Evolutionary conservation across 2,113 vertebrate genomes (phyloP).

Genomic region (Xenopus tropicalis): DNA sequence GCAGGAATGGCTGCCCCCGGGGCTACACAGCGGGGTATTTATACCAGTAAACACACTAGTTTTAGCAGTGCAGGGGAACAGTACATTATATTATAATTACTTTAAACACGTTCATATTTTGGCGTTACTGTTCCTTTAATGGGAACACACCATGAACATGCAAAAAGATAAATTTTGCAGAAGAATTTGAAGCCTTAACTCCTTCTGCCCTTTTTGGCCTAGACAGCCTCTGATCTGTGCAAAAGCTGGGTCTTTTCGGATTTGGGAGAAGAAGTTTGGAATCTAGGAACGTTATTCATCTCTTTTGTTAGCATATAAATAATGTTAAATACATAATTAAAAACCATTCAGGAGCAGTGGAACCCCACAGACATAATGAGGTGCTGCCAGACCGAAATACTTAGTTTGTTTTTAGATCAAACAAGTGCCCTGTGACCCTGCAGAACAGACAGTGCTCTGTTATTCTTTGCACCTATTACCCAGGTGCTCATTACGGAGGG

Average conservation of each 20-base stretch:
- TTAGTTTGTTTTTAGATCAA: constrained; percentile 15
- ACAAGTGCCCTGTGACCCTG: constrained; percentile 24
- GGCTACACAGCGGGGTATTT: too few relatives aligned
- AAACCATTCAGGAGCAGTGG: background rate
- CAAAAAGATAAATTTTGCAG: too few relatives aligned
- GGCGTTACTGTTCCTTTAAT: too few relatives aligned
- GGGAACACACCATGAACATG: too few relatives aligned
- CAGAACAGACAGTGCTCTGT: constrained; percentile 19
- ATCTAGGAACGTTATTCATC: background rate
- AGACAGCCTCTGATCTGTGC: too few relatives aligned
- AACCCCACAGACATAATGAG: constrained; percentile 21
- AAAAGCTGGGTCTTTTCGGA: background rate
- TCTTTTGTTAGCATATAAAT: background rate
- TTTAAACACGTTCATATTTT: too few relatives aligned
- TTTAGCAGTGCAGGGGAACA: too few relatives aligned
- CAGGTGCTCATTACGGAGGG: constrained; percentile 29
- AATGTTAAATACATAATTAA: background rate
- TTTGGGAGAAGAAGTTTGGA: background rate
- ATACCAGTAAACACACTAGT: too few relatives aligned
- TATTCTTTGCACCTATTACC: constrained; percentile 36
- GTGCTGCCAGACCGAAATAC: constrained; percentile 23
- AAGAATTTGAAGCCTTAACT: too few relatives aligned
- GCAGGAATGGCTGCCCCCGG: too few relatives aligned
- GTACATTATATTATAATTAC: too few relatives aligned
- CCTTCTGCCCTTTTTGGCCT: too few relatives aligned